phyloP scores from a whole-genome alignment of 2,797 vertebrate species.

The Apodemus agrarius region DNA sequence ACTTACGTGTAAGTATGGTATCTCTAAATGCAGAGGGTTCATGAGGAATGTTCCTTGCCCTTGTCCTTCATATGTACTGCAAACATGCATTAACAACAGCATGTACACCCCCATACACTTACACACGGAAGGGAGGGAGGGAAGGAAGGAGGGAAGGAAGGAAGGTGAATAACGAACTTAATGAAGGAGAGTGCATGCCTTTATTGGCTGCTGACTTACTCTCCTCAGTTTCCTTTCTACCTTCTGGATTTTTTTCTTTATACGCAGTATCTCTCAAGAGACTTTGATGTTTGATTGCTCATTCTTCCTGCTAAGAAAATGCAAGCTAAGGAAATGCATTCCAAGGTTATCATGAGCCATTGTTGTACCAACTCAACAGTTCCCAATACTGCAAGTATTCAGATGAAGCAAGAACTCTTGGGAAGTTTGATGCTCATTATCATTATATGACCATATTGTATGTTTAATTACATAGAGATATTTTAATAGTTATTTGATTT shows the following conservation, averaged over 20 bases:
- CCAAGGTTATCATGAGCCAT: background rate
- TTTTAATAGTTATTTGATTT: slow-evolving; percentile 43
- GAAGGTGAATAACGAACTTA: background rate
- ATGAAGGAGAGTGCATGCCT: background rate
- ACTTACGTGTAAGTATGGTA: no score
- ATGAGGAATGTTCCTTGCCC: background rate
- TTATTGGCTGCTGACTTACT: background rate
- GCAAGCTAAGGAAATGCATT: slow-evolving; percentile 42
- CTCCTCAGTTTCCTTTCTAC: background rate
- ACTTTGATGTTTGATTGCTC: background rate
- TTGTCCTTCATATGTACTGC: background rate
- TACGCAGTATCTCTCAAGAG: background rate
- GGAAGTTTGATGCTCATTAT: background rate
- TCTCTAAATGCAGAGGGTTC: background rate
- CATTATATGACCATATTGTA: background rate
- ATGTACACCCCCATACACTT: background rate
- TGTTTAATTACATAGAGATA: background rate
- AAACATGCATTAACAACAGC: background rate
- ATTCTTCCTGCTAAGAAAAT: slow-evolving; percentile 12
- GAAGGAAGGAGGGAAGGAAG: background rate
- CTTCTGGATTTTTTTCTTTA: slow-evolving; percentile 12
- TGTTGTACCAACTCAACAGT: background rate
- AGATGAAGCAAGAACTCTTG: slow-evolving; percentile 23
- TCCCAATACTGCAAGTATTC: slow-evolving; percentile 13
- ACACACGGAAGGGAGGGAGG: background rate